Evolutionary conservation across 2,888 invertebrate genomes (phyloP), one percentile per base, ranked within the genome.

Genomic region (Abrostola triplasia): DNA sequence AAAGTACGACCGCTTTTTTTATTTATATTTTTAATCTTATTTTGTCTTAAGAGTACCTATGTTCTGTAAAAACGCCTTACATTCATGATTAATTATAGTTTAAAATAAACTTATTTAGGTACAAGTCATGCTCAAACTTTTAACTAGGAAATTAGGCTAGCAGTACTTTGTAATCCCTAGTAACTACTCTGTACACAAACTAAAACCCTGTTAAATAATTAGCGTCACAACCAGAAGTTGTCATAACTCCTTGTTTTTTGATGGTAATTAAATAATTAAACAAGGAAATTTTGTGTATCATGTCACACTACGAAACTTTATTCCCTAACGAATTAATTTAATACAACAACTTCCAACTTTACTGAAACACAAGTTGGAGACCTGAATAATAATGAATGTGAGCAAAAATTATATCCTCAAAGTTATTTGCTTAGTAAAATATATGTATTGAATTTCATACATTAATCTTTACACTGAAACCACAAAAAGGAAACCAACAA

Each of bases 231-330:
- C 44, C 7, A 24, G 44, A 24, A 41, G 13, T 13, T 7, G 44
- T 24, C 44, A 24, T 47, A 47, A 24, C 44, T 13, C 44, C 41
- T 41, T 11, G 41, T 41, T 41, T n/a, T 47, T 13, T 44, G 24
- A 47, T 44, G 24, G 9, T 47, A 13, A 47, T 44, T 12, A 44
- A 12, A 59, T 58, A 13, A 41, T 13, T 35, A 44, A 44, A 37
- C 13, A 12, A 13, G 24, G 5, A 65, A 59, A 64, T 11, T 68
- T 54, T 12, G 36, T 7, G 7, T 59, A 52, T 12, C 35, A 37
- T 24, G 7, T 51, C 37, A 59, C 7, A 51, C 13, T 52, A 35
- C 13, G 38, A 47, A 69, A 65, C 38, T 65, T 69, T 35, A 10
- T 35, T 52, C 54, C 41, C 38, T 5, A 24, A 11, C 35, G 36